Evolutionary conservation across 2,113 vertebrate genomes (phyloP).

Genomic region (Acanthisitta chloris): DNA sequence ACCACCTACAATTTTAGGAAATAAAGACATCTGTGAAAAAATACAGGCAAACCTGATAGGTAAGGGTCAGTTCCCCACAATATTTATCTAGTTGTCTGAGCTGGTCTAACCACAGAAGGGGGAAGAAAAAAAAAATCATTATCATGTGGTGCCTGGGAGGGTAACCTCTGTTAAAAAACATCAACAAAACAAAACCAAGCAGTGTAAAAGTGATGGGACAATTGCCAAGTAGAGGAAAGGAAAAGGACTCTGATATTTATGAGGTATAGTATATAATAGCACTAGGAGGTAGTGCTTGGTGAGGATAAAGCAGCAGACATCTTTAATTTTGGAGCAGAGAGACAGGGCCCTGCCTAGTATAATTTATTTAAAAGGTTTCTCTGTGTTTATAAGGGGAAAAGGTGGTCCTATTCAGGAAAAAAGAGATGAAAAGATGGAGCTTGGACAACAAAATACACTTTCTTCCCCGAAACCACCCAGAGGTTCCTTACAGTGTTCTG

Average conservation of each 20-base stretch:
- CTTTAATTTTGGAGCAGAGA: neutral
- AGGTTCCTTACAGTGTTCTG: neutral
- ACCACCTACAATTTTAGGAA: conserved; percentile 57
- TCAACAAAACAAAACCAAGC: neutral
- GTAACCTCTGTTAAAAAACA: conserved; percentile 26
- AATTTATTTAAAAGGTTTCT: conserved; percentile 5
- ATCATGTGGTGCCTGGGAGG: neutral
- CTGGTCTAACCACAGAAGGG: neutral
- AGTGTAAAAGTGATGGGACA: neutral
- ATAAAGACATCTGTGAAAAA: conserved; percentile 30
- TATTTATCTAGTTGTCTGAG: conserved; percentile 45
- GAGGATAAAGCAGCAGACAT: neutral
- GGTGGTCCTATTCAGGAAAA: neutral
- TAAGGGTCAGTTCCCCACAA: conserved; percentile 33
- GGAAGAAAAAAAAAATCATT: neutral
- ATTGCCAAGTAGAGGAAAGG: conserved; percentile 5
- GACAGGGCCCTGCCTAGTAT: neutral
- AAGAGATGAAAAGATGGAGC: neutral
- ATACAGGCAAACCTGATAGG: conserved; percentile 9
- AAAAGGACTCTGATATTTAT: neutral
- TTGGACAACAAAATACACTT: neutral
- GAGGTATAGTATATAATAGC: neutral
- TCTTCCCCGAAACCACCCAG: neutral
- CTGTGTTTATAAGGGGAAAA: neutral
- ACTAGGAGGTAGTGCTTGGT: neutral